Base-by-base conservation (phyloP, 2,888 invertebrate species). In the Parnassius mnemosyne region DNA sequence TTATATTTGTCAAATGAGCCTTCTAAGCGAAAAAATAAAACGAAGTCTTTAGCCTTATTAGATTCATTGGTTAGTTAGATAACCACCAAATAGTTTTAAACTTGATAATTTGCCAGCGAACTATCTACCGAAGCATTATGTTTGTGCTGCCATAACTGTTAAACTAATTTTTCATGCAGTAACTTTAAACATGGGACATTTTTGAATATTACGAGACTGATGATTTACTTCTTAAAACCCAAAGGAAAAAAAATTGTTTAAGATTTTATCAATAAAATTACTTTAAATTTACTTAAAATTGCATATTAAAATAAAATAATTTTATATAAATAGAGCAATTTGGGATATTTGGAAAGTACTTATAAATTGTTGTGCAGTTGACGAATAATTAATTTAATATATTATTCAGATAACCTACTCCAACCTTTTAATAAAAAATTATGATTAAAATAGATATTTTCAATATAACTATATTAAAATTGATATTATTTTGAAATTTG, bases 281-380 rank as follows among this genome's bases (percentile, higher is more conserved):
- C 10, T 11, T 11, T 11, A 43, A 43, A 43, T 49, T 49, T 49
- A 46, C 7, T n/a, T 7, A 46, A n/a, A 46, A 9, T 49, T 9
- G n/a, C 49, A 10, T 16, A 9, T 13, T 7, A 13, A 49, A 49
- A 10, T 13, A 49, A n/a, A 12, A 42, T 13, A 12, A 42, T 49
- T 25, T 49, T 44, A n/a, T 16, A 44, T 63, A 34, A 63, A 51
- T 41, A 57, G 49, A 20, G 16, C 55, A 55, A 57, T 63, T 63
- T 52, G 63, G 59, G 55, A 63, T 42, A 58, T 43, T 53, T 54
- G 54, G 51, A 59, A 55, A 56, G 59, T 56, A 60, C 63, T 63
- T 59, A 59, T 59, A 63, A 51, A 58, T 58, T 43, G 54, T 58
- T 49, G 43, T 53, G 47, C 42, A 25, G 51, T 52, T 44, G 20